Evolutionary conservation across 2,113 vertebrate genomes (phyloP), one percentile per base, ranked within the genome.

Genomic region (Microtus oregoni): DNA sequence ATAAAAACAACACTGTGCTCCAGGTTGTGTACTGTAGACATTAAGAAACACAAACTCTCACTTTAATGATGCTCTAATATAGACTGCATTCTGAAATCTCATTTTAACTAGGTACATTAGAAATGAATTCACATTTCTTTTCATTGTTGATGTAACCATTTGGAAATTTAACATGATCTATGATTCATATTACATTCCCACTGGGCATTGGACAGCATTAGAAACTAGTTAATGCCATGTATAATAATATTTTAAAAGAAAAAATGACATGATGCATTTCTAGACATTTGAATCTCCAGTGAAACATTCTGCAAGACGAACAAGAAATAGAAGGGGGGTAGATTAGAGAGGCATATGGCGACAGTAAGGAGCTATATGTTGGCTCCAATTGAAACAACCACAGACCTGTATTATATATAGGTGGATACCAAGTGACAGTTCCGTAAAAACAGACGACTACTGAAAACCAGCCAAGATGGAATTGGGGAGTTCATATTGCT

Each of bases 311-410:
- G 30, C 5, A 92, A 89, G 24, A 61, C 0, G 76, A 35, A 91
- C 0, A 75, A 24, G 22, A 81, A 61, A 26, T 32, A 65, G 1
- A 77, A 63, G n/a, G 26, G 35, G 38, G 10, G 11, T 13, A 7
- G 58, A n/a, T 20, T 63, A 55, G 35, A 41, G 22, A 41, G 12
- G 2, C 81, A 24, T 17, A 15, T 8, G 58, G n/a, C 3, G 7
- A 63, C 19, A 63, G 24, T 41, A n/a, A 28, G 4, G 15, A 63
- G 22, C 81, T 83, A 13, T 7, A 6, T 26, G 55, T 22, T 61
- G 13, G 12, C n/a, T 38, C 12, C 4, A 9, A 2, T 0, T 15
- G 22, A 63, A 28, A 38, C 24, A 41, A 61, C 3, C 22, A 38
- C n/a, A 41, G n/a, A 41, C 19, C 52, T 38, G 19, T 13, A 24